Evolutionary conservation across 2,797 vertebrate genomes (phyloP), one percentile per base, ranked within the genome.

Genomic region (Rallus crepitans): DNA sequence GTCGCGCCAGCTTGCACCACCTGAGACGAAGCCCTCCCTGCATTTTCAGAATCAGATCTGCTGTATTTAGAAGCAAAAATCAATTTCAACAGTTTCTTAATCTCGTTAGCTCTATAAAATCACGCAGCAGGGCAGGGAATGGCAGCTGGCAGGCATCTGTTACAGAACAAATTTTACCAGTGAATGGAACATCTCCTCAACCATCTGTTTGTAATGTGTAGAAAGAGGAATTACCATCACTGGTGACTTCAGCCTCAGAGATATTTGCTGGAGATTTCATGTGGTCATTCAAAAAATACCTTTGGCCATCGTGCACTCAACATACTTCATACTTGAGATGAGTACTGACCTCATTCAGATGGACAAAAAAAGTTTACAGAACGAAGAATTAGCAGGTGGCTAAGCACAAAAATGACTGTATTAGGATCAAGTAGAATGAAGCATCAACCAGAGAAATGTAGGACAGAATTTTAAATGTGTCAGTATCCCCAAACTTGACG

Each of bases 111-210:
- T 93, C 92, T 94, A 95, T 85, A 93, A 96, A 96, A 96, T 94
- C 89, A 85, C 7, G 15, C 79, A 96, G 94, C 87, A 89, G 79
- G 84, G 82, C 93, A 91, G 72, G 55, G 93, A 96, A 96, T 88
- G 80, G 95, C 96, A 97, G 94, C 96, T 97, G 96, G 96, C 94
- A 93, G 91, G 95, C 94, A 97, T 96, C 95, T 97, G 96, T 92
- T 94, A 97, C 84, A 91, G 87, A 94, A 85, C 68, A 86, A 96
- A 94, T 94, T 96, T 91, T 93, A 91, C 91, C 87, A 96, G 79
- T 97, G 95, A 96, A 97, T 94, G 91, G 87, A 95, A 96, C 95
- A 93, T 96, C 91, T 96, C 85, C 92, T 94, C 88, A 96, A 87
- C 91, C 95, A 96, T 95, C 96, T 96, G 92, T 90, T 91, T 94